Evolutionary conservation across 2,888 invertebrate genomes (phyloP).

Genomic region (Merodon equestris): DNA sequence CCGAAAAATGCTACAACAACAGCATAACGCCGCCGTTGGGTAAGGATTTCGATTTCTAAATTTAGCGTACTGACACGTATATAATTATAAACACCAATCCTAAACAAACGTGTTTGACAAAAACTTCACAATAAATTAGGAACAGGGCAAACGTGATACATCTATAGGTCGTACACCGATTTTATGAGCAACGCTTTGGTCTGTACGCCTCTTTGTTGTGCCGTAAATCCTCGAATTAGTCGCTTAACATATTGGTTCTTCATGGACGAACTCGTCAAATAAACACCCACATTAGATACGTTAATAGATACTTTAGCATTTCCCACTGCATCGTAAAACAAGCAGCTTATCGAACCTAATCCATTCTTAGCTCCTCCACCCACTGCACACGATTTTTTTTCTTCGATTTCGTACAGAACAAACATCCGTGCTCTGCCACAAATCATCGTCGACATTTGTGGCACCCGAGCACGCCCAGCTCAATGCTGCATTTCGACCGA

Average conservation of each 20-base stretch:
- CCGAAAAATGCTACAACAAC: too few species aligned
- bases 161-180: background rate
- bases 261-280: background rate
- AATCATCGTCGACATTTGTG: slow-evolving; percentile 43
- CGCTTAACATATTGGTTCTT: background rate
- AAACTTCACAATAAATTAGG: too few species aligned
- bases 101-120: too few species aligned
- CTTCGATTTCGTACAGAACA: background rate
- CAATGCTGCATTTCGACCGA: slow-evolving; percentile 2
- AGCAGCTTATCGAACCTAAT: slow-evolving; percentile 27
- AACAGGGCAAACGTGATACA: too few species aligned
- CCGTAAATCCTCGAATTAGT: slow-evolving; percentile 2
- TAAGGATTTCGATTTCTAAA: too few species aligned
- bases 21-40: too few species aligned
- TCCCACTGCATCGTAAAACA: slow-evolving; percentile 36
- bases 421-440: slow-evolving; percentile 11
- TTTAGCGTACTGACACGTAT: too few species aligned
- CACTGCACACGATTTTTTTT: background rate
- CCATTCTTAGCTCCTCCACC: background rate
- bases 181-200: background rate
- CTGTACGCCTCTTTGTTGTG: too few species aligned
- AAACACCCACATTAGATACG: background rate
- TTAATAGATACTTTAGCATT: slow-evolving; percentile 22
- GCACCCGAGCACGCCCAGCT: slow-evolving; percentile 20
- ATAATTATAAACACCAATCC: too few species aligned